These are phyloP conservation scores for Clavelina lepadiformis DNA, from an alignment of 23 tunicate species.

Conservation along the genomic window DNA sequence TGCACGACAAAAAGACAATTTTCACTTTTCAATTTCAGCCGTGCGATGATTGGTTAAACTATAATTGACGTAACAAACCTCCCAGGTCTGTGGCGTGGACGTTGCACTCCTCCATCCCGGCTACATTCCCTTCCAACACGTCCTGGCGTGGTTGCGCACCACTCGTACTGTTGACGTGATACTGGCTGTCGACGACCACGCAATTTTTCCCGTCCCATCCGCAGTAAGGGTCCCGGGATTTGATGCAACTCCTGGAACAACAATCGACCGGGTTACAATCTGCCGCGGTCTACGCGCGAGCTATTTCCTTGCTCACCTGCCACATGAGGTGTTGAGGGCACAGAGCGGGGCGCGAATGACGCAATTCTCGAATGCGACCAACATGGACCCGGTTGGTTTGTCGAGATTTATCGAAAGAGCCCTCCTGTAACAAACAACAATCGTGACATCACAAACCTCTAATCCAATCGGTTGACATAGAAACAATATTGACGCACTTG, in stretches of 20 bases:
- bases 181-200: slow-evolving; percentile 6
- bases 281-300: no score
- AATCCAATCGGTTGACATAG: not conserved
- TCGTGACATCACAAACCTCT: not conserved
- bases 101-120: not conserved
- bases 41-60: no score
- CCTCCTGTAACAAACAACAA: no score
- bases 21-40: no score
- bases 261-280: not conserved
- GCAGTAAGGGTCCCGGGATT: slow-evolving; percentile 61
- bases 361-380: slow-evolving; percentile 50
- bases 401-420: no score
- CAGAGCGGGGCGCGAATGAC: slow-evolving; percentile 52
- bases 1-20: no score
- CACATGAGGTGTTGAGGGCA: slow-evolving; percentile 13
- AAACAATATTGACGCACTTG: not conserved
- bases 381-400: slow-evolving; percentile 33
- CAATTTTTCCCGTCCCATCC: slow-evolving; percentile 38
- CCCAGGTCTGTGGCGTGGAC: no score
- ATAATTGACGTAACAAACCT: no score
- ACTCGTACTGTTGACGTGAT: not conserved
- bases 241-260: slow-evolving; percentile 27
- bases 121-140: not conserved
- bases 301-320: not conserved
- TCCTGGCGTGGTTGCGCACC: not conserved